Base-by-base conservation (phyloP, 2,888 invertebrate genomes). In the Hesperia comma region DNA sequence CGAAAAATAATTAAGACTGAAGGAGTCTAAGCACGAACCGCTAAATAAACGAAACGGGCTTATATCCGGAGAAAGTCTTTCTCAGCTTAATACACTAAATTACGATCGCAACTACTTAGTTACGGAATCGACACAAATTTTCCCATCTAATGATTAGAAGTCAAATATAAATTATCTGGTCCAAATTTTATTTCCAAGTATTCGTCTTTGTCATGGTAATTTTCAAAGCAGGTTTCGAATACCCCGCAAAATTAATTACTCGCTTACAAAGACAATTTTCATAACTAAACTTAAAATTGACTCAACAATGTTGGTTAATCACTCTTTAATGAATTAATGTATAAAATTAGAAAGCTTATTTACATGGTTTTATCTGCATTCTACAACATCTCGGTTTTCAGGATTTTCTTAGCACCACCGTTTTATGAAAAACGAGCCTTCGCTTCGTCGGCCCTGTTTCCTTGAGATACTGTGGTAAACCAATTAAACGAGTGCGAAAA, bases 1-100 rank as follows among this genome's bases (percentile, higher is more conserved):
- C 15, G 8, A 17, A 10, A 51, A 14, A 32, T 32, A 54, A 33
- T 54, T 37, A 37, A 37, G 10, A 17, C 10, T 46, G 15, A n/a
- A 3, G n/a, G 17, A 60, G 10, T 60, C 58, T 32, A 60, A 26
- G 6, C 43, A 21, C 58, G 58, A 46, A 46, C 15, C 43, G 32
- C 7, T 15, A 58, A 15, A 46, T 21, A 46, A 58, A 58, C 21
- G 32, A 58, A 58, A 17, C 58, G 40, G 43, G 46, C 46, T 58
- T 58, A 15, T 32, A 26, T 46, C 26, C 32, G 10, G 15, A 26
- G 19, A 32, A 58, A 58, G 43, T 15, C 58, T 58, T 54, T 32
- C n/a, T 26, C 46, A 32, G 37, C 37, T 37, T 7, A 37, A 37
- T 4, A 58, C 46, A 17, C 58, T 6, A 46, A 58, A 46, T 61